Evolutionary conservation across 1,140 invertebrate genomes (phyloP).

Genomic region (Eumaeus atala): DNA sequence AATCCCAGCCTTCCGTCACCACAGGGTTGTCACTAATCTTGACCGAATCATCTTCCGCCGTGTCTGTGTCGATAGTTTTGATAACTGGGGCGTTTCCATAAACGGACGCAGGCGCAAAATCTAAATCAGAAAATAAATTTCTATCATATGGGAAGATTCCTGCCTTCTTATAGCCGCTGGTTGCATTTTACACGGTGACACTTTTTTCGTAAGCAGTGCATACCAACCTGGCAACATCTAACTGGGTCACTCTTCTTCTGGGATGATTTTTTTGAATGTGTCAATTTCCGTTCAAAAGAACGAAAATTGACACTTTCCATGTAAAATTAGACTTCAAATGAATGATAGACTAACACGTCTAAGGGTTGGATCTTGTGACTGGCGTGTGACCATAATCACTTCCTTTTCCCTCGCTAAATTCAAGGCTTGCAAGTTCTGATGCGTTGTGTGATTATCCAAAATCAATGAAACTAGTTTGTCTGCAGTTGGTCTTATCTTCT

Average conservation of each 20-base stretch:
- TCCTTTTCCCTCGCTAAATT: background rate
- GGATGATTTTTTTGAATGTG: constrained; percentile 6
- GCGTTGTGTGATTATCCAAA: background rate
- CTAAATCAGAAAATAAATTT: constrained; percentile 1
- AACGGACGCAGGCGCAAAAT: background rate
- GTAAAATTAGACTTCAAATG: background rate
- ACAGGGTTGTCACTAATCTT: no score
- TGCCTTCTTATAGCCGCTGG: background rate
- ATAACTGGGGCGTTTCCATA: background rate
- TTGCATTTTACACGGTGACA: constrained; percentile 2
- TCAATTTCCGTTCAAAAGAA: background rate
- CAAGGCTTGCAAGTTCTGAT: background rate
- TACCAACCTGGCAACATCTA: background rate
- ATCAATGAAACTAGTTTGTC: background rate
- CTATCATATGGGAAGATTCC: constrained; percentile 2
- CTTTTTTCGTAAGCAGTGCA: background rate
- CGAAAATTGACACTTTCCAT: no score
- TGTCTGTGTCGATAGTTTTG: no score
- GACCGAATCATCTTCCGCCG: no score
- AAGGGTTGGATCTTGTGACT: constrained; percentile 2
- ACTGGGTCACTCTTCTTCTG: background rate
- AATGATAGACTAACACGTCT: background rate
- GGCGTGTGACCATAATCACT: background rate
- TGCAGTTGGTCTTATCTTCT: background rate
- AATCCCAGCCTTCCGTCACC: no score